A percentile compares a stretch with the other conserved stretches of the same genome.
These are phyloP conservation scores for Sinella curviseta DNA, from an alignment of 1,140 invertebrate genomes.

Conservation along the genomic window DNA sequence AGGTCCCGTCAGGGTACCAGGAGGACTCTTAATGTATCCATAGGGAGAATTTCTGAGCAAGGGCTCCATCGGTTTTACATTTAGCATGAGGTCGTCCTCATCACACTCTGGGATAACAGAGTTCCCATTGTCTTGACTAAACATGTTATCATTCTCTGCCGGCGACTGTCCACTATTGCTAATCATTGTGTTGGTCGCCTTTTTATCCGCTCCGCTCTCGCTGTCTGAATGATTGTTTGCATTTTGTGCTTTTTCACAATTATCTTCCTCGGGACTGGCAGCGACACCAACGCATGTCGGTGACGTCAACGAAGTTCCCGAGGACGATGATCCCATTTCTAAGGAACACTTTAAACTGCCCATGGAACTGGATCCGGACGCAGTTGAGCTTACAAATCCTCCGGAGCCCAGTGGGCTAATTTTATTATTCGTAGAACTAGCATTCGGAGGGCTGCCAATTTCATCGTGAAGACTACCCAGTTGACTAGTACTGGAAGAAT, in stretches of 20 bases:
- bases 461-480: background rate
- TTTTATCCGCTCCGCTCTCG: background rate
- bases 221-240: no score
- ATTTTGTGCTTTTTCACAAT: no score
- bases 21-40: constrained; percentile 65
- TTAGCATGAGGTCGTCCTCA: constrained; percentile 75
- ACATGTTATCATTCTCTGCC: background rate
- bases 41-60: constrained; percentile 64
- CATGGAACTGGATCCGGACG: constrained; percentile 7
- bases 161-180: background rate
- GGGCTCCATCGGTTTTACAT: constrained; percentile 89
- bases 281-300: background rate
- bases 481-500: background rate
- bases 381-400: background rate
- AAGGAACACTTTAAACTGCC: background rate
- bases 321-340: background rate
- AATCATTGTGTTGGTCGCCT: background rate
- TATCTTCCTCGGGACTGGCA: background rate
- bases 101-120: constrained; percentile 57
- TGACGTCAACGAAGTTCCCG: background rate
- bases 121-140: constrained; percentile 32
- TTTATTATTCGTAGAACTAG: background rate
- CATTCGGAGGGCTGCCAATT: background rate
- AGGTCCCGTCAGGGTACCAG: background rate
- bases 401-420: background rate